A percentile compares a stretch with the other conserved stretches of the same genome.
phyloP scores from a whole-genome alignment of 1,140 invertebrate genomes.

The Geopemphigus sp. region DNA sequence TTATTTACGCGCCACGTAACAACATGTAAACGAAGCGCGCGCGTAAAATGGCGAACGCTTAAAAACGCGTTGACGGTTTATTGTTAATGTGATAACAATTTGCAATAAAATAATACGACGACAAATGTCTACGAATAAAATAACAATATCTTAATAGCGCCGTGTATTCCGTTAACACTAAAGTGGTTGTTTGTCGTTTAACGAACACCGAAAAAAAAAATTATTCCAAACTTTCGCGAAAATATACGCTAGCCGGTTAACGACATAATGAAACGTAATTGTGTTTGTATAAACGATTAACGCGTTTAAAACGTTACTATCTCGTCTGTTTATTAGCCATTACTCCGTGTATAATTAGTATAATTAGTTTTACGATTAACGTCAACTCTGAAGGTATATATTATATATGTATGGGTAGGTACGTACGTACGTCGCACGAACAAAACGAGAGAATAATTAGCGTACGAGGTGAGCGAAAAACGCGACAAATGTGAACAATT shows the following conservation, averaged over 20 bases:
- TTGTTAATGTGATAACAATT: background rate
- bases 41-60: background rate
- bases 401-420: too few species aligned
- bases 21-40: background rate
- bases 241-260: too few species aligned
- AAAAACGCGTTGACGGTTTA: background rate
- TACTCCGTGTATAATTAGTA: background rate
- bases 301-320: background rate
- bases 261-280: too few species aligned
- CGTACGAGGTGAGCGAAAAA: background rate
- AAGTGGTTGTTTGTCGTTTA: too few species aligned
- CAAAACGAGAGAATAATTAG: background rate
- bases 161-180: too few species aligned
- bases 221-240: too few species aligned
- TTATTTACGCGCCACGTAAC: background rate
- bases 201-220: too few species aligned
- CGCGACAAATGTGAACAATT: background rate
- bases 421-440: background rate
- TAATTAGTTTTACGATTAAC: slow-evolving; percentile 7
- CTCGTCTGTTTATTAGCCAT: background rate
- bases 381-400: too few species aligned
- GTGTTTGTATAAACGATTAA: background rate
- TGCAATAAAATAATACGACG: background rate
- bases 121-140: slow-evolving; percentile 16
- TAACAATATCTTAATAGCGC: background rate